Evolutionary conservation across 2,113 vertebrate genomes (phyloP), one percentile per base, ranked within the genome.

Genomic region (Pseudorhombus dupliciocellatus): DNA sequence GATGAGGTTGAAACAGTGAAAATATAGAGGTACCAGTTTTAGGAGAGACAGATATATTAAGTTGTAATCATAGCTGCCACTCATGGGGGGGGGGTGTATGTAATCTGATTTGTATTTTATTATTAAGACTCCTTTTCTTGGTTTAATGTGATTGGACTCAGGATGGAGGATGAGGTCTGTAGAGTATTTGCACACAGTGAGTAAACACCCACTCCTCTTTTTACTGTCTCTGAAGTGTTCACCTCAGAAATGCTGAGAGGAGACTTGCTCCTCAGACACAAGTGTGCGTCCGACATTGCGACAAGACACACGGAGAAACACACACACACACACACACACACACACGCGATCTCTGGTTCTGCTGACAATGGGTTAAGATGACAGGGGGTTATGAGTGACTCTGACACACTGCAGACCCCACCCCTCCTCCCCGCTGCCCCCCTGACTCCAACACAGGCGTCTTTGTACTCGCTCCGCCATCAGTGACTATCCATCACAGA

Each of bases 401-500:
- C 80, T 82, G 91, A 93, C 95, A 95, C 92, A 92, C 94, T 93
- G 90, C 84, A 83, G 76, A 57, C 81, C 87, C 89, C 53, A 25
- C 30, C 56, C 50, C 50, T 14, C 84, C 87, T 70, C 82, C 84
- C 86, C 55, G 76, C 87, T 83, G 31, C 42, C 83, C 82, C 76
- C 84, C 63, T 22, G 70, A 84, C 79, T 84, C 78, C 52, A 90
- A 96, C 94, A 95, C 92, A 87, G 69, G 65, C 21, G 75, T 89
- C 94, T 95, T 96, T 96, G 95, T 96, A 90, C 88, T 91, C 84
- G 53, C 66, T 82, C 90, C 75, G 91, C 93, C 96, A 96, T 94
- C 94, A 93, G 94, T 94, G 94, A 30, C 89, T 75, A 95, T 96
- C 95, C 95, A 94, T 96, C 96, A 96, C 89, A 54, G 88, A 63